Evolutionary conservation across 1,140 invertebrate genomes (phyloP), one percentile per base, ranked within the genome.

Genomic region (Kradibia gibbosae): DNA sequence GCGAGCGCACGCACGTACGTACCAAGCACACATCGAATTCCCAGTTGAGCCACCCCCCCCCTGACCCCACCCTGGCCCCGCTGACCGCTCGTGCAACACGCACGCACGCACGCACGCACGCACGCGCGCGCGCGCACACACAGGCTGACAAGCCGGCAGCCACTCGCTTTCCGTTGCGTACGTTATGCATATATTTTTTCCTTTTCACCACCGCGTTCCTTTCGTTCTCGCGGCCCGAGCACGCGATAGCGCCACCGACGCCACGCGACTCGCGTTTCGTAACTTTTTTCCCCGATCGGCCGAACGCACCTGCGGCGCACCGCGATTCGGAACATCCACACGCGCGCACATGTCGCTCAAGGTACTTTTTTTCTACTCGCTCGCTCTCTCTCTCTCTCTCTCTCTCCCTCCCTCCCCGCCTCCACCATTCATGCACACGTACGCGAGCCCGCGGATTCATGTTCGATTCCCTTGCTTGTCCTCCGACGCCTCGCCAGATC

Each of bases 251-350:
- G n/a, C 45, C 20, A 28, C 15, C 48, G 48, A 31, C 11, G 50
- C 77, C 67, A 79, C 78, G 78, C 67, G 78, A 79, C 78, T 72
- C 78, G 17, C 45, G 28, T 80, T 80, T 80, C 71, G 78, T 74
- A 80, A 74, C 71, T 74, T 65, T 73, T 28, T 39, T 72, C 20
- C 22, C 45, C 62, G 62, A 42, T 28, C 34, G 53, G n/a, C n/a
- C n/a, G n/a, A n/a, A n/a, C 42, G 13, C 70, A 80, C 78, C 78
- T 80, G 70, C 70, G 70, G 77, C 65, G 22, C 60, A 70, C 76
- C 76, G 31, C 39, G 73, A 57, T 20, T n/a, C 53, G 42, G 10
- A 25, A 25, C 57, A 8, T 7, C 22, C 45, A 39, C n/a, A 39
- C 60, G 28, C 25, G 28, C 55, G 22, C 20, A n/a, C 25, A 50